Percentiles rank a stretch among this genome's conserved stretches.
Conservation (phyloP, 2,888 invertebrate species). For the Lithophane leautieri region DNA sequence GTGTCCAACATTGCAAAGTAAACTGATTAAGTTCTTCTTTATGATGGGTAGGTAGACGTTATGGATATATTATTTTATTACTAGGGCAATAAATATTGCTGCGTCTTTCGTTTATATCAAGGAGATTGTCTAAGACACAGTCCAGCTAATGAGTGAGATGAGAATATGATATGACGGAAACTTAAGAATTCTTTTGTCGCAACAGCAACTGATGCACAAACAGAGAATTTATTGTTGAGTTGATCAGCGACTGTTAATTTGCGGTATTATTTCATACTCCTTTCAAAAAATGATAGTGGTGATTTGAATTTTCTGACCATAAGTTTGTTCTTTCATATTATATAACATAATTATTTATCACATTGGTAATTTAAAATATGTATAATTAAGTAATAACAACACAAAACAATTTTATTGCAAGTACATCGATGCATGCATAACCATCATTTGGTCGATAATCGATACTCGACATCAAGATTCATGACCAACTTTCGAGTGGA, state of each 20-base stretch:
- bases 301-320: not conserved
- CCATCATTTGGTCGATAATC: not conserved
- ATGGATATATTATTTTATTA: conserved; percentile 14
- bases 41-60: conserved; percentile 16
- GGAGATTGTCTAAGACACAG: not conserved
- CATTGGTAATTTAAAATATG: too few species aligned
- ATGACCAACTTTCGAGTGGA: not conserved
- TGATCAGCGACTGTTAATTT: not conserved
- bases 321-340: not conserved
- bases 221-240: not conserved
- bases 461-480: not conserved
- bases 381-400: not conserved
- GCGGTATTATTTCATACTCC: not conserved
- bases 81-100: not conserved
- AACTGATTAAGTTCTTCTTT: conserved; percentile 31
- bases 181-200: not conserved
- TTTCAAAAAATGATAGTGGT: not conserved
- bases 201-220: not conserved
- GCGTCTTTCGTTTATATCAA: conserved; percentile 3
- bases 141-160: not conserved
- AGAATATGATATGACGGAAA: not conserved
- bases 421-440: not conserved
- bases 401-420: not conserved
- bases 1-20: conserved; percentile 28
- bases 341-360: too few species aligned